A percentile compares a stretch with the other conserved stretches of the same genome.
These are phyloP conservation scores for Saccostrea echinata DNA, from an alignment of 1,140 invertebrate species.

Conservation along the genomic window DNA sequence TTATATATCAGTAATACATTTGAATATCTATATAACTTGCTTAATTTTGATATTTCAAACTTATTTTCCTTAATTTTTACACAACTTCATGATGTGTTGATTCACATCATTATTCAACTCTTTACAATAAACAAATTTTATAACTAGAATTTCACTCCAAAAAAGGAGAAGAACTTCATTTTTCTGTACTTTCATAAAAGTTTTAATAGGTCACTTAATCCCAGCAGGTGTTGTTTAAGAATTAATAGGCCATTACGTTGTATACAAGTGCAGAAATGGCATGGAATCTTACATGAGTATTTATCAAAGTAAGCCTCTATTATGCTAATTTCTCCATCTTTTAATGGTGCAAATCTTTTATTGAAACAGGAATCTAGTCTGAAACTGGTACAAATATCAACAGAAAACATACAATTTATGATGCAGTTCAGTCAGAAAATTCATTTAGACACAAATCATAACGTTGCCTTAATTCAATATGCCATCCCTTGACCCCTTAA, in stretches of 20 bases:
- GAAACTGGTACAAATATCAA: neutral
- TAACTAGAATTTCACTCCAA: too few relatives aligned
- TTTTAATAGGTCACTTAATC: neutral
- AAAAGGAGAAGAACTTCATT: too few relatives aligned
- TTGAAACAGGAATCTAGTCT: neutral
- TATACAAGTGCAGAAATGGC: neutral
- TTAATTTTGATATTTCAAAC: too few relatives aligned
- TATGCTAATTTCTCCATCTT: neutral
- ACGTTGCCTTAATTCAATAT: conserved; percentile 24
- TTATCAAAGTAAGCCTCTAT: neutral
- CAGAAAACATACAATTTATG: neutral
- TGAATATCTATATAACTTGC: too few relatives aligned
- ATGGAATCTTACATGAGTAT: neutral
- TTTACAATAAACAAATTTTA: too few relatives aligned
- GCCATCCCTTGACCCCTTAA: neutral
- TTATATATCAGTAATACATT: too few relatives aligned
- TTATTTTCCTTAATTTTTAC: too few relatives aligned
- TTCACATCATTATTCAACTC: too few relatives aligned
- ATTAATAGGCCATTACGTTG: neutral
- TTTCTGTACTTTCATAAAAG: too few relatives aligned
- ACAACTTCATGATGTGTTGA: too few relatives aligned
- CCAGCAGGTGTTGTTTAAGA: neutral
- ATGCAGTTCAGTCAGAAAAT: neutral
- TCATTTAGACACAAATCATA: conserved; percentile 3
- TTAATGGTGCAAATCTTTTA: neutral